phyloP scores from a whole-genome alignment of 2,888 invertebrate species.

The Allolobophora icterica region DNA sequence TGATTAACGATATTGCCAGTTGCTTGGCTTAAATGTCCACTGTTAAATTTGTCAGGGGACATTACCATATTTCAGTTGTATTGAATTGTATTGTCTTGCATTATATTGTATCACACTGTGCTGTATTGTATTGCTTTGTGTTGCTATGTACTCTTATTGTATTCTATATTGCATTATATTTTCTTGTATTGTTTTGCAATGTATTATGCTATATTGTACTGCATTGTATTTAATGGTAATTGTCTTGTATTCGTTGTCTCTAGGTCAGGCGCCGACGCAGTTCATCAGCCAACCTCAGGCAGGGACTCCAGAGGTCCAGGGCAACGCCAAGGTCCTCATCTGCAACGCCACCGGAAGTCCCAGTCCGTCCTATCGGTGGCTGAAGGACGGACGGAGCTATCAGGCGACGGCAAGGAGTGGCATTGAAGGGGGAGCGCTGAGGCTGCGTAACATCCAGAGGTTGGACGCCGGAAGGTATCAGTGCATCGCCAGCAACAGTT shows the following conservation, averaged over 20 bases:
- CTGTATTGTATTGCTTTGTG: neutral
- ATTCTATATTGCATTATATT: neutral
- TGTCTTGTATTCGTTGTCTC: neutral
- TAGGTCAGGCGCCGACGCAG: slow-evolving; percentile 39
- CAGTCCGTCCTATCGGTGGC: slow-evolving; percentile 89
- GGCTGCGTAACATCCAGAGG: slow-evolving; percentile 78
- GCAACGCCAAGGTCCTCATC: slow-evolving; percentile 87
- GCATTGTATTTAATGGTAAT: neutral
- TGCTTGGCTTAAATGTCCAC: too few species aligned
- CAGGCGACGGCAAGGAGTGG: slow-evolving; percentile 77
- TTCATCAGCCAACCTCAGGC: slow-evolving; percentile 83
- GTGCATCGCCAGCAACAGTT: slow-evolving; percentile 88
- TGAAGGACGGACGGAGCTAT: slow-evolving; percentile 81
- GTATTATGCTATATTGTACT: neutral
- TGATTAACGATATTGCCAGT: too few species aligned
- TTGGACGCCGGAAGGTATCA: slow-evolving; percentile 89
- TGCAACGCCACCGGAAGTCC: slow-evolving; percentile 91
- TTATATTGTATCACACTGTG: neutral
- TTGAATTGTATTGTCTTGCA: too few species aligned
- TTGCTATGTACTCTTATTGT: neutral
- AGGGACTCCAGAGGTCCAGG: slow-evolving; percentile 84
- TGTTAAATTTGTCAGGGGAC: too few species aligned
- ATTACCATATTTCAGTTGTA: too few species aligned
- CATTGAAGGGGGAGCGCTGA: slow-evolving; percentile 50
- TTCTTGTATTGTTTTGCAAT: neutral